Evolutionary conservation across 1,140 invertebrate genomes (phyloP).

Genomic region (Cydia fagiglandana): DNA sequence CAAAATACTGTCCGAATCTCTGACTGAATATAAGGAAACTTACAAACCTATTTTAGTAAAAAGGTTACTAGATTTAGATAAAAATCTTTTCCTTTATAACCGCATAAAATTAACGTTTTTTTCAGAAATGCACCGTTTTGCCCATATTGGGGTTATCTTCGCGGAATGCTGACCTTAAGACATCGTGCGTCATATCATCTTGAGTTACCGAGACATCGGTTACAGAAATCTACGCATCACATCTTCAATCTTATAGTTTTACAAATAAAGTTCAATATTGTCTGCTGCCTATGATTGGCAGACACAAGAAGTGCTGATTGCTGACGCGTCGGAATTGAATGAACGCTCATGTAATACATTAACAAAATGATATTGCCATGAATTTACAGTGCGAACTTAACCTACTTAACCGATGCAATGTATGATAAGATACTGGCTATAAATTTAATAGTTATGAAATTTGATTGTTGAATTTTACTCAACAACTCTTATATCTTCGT

Average conservation of each 20-base stretch:
- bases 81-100: not conserved
- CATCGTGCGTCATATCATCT: constrained; percentile 21
- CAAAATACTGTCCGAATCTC: too few relatives aligned
- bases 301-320: constrained; percentile 3
- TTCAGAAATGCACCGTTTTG: not conserved
- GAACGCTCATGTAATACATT: constrained; percentile 12
- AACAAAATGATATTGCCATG: constrained; percentile 29
- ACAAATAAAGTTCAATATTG: not conserved
- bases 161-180: constrained; percentile 16
- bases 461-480: not conserved
- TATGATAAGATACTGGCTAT: constrained; percentile 18
- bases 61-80: too few relatives aligned
- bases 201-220: constrained; percentile 9
- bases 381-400: constrained; percentile 32
- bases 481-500: too few relatives aligned
- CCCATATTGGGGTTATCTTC: constrained; percentile 15
- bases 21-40: too few relatives aligned
- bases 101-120: not conserved
- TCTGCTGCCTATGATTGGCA: not conserved
- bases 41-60: too few relatives aligned
- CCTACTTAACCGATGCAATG: constrained; percentile 2
- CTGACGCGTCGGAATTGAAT: not conserved
- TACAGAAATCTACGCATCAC: not conserved
- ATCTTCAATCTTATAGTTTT: not conserved
- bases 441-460: constrained; percentile 24